Evolutionary conservation across 2,113 vertebrate species (phyloP).

Genomic region (Meleagris gallopavo): DNA sequence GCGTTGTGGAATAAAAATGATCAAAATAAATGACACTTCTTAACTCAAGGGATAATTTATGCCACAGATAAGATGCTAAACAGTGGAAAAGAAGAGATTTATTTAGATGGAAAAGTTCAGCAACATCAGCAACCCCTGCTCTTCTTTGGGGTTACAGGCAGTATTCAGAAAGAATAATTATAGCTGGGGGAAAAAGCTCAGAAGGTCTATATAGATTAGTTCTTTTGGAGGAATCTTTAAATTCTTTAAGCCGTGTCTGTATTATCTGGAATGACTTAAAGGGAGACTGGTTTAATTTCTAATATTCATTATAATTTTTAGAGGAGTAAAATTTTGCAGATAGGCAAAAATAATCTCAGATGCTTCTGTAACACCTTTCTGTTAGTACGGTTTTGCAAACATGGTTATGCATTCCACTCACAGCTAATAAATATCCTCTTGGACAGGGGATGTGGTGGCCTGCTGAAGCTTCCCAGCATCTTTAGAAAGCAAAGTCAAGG

Average conservation of each 20-base stretch:
- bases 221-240: neutral
- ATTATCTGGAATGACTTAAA: constrained; percentile 31
- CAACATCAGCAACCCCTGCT: neutral
- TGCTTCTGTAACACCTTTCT: neutral
- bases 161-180: constrained; percentile 31
- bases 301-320: neutral
- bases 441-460: neutral
- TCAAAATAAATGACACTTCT: constrained; percentile 24
- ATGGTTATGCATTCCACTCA: neutral
- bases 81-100: constrained; percentile 29
- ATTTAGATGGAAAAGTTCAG: constrained; percentile 25
- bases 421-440: neutral
- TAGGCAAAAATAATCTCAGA: neutral
- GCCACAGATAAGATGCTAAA: constrained; percentile 25
- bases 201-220: constrained; percentile 4
- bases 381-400: neutral
- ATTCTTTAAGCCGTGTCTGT: neutral
- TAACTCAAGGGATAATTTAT: constrained; percentile 39
- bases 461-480: neutral
- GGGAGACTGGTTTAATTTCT: constrained; percentile 7
- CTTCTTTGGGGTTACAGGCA: neutral
- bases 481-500: neutral
- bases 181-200: neutral
- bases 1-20: neutral
- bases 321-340: neutral